Conservation (phyloP, 2,888 invertebrate genomes). For the Nomada flava region DNA sequence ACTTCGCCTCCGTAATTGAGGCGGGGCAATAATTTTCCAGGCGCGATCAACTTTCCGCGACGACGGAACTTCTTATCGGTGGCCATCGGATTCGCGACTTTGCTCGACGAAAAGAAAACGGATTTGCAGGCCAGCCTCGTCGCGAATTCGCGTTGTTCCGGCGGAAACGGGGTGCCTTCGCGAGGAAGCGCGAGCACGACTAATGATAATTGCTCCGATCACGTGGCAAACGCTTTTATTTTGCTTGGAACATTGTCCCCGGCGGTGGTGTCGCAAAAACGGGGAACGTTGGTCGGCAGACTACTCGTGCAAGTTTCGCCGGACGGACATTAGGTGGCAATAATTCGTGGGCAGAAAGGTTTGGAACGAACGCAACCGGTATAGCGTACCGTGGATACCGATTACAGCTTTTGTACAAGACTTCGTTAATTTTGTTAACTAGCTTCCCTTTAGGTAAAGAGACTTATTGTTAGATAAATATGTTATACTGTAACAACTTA, state of each 20-base stretch:
- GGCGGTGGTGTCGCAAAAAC: conserved; percentile 75
- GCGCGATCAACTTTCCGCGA: conserved; percentile 51
- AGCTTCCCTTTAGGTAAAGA: not conserved
- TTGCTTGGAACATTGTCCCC: conserved; percentile 70
- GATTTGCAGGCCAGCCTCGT: conserved; percentile 48
- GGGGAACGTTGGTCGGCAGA: conserved; percentile 62
- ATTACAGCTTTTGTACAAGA: conserved; percentile 35
- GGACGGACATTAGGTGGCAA: conserved; percentile 54
- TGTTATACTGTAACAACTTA: no score
- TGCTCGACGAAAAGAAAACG: conserved; percentile 54
- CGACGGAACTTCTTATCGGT: conserved; percentile 56
- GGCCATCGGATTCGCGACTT: conserved; percentile 52
- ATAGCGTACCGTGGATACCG: not conserved
- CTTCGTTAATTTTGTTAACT: not conserved
- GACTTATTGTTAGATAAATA: no score
- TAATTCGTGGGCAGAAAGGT: conserved; percentile 78
- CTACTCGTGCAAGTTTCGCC: conserved; percentile 50
- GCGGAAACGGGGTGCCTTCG: conserved; percentile 32
- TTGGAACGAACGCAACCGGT: conserved; percentile 66
- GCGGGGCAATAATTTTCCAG: conserved; percentile 51
- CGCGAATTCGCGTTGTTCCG: conserved; percentile 65
- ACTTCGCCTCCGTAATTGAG: conserved; percentile 46
- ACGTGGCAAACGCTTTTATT: conserved; percentile 75
- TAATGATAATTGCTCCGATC: conserved; percentile 81
- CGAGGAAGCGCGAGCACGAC: conserved; percentile 72